Percentiles rank a stretch among this genome's conserved stretches.
These are phyloP conservation scores for Notiomystis cincta DNA, from an alignment of 2,113 vertebrate species.

Conservation along the genomic window DNA sequence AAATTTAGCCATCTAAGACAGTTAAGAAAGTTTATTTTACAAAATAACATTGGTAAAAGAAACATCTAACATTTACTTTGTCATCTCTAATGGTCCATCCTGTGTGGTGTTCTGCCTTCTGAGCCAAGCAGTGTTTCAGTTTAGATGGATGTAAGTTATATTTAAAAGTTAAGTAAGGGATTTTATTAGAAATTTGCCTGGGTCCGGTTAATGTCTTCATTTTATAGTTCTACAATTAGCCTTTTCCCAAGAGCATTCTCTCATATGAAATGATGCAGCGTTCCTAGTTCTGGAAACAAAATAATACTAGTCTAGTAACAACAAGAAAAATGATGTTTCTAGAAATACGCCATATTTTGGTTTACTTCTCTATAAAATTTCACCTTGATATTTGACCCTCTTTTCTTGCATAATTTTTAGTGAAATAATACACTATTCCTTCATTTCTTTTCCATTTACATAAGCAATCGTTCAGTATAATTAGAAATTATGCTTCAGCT, in stretches of 20 bases:
- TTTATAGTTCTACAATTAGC: neutral
- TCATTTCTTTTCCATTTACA: neutral
- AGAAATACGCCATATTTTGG: neutral
- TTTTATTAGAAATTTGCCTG: neutral
- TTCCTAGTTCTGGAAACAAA: neutral
- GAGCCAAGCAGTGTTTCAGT: neutral
- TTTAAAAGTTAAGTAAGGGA: neutral
- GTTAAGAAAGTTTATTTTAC: neutral
- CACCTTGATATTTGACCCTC: neutral
- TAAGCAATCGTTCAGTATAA: neutral
- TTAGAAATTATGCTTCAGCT: neutral
- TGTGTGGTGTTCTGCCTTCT: neutral
- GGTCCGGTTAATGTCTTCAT: neutral
- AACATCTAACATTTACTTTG: neutral
- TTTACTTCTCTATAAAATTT: neutral
- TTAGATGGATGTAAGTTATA: neutral
- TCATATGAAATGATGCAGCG: neutral
- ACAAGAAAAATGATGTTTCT: neutral
- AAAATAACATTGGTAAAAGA: neutral
- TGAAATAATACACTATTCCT: neutral
- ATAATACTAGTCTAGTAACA: neutral
- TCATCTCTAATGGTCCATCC: neutral
- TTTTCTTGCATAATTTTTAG: neutral
- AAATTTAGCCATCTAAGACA: neutral
- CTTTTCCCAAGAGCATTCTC: neutral